These are phyloP conservation scores for Xylota segnis DNA, from an alignment of 2,888 invertebrate species.

Conservation along the genomic window DNA sequence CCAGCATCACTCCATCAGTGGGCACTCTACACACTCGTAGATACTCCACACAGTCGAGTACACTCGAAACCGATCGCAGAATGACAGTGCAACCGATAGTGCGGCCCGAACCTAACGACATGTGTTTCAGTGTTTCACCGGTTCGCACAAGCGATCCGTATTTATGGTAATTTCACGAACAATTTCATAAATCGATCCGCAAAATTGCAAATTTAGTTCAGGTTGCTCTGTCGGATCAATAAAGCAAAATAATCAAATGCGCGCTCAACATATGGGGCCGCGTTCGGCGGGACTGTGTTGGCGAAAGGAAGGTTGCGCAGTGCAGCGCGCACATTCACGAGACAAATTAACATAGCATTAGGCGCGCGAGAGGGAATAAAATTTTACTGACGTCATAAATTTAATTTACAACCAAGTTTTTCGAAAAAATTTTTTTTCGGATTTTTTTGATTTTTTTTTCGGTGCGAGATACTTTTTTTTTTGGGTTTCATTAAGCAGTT, in stretches of 20 bases:
- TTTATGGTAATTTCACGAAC: slow-evolving; percentile 80
- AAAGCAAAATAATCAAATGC: slow-evolving; percentile 77
- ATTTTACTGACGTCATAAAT: slow-evolving; percentile 68
- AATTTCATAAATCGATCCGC: slow-evolving; percentile 80
- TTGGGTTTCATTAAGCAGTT: slow-evolving; percentile 52
- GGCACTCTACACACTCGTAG: background rate
- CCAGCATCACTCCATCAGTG: slow-evolving; percentile 14
- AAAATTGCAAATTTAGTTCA: slow-evolving; percentile 76
- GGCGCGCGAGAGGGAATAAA: slow-evolving; percentile 47
- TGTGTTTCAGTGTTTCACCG: slow-evolving; percentile 51
- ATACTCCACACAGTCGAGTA: slow-evolving; percentile 44
- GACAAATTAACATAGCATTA: slow-evolving; percentile 72
- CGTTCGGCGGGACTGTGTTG: background rate
- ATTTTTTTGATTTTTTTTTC: slow-evolving; percentile 24
- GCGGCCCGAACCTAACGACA: slow-evolving; percentile 13
- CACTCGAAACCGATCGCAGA: slow-evolving; percentile 19
- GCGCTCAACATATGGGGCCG: slow-evolving; percentile 44
- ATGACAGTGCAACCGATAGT: slow-evolving; percentile 11
- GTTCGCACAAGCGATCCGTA: slow-evolving; percentile 67
- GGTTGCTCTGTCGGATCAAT: slow-evolving; percentile 71
- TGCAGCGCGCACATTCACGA: slow-evolving; percentile 55
- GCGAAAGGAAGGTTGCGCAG: slow-evolving; percentile 50
- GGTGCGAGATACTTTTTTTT: slow-evolving; percentile 1
- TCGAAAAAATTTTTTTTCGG: too few relatives aligned
- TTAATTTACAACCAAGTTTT: slow-evolving; percentile 49